These are phyloP conservation scores for Epinephelus coioides DNA, from an alignment of 2,797 vertebrate genomes.

Conservation along the genomic window DNA sequence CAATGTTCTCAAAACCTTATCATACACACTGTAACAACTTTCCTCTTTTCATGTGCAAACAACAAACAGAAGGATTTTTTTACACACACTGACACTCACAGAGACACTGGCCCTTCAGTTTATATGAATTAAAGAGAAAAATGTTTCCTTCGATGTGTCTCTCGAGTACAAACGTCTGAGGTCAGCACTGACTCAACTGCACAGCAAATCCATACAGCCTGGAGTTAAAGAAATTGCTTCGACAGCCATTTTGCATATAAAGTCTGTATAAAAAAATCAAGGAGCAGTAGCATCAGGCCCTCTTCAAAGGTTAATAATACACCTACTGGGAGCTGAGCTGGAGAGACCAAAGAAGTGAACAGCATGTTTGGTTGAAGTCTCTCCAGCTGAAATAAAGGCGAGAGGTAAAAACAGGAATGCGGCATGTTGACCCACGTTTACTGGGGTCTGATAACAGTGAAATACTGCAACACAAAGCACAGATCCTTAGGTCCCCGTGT, in stretches of 20 bases:
- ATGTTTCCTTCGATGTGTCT: conserved; percentile 59
- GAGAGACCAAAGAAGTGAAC: conserved; percentile 55
- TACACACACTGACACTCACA: conserved; percentile 58
- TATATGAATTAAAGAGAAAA: conserved; percentile 54
- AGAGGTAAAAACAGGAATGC: conserved; percentile 74
- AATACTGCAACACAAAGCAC: conserved; percentile 47
- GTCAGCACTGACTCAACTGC: conserved; percentile 54
- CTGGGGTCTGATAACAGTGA: conserved; percentile 68
- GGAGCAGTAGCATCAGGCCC: conserved; percentile 57
- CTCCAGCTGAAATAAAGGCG: conserved; percentile 68
- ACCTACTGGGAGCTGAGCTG: conserved; percentile 56
- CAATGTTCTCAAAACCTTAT: conserved; percentile 65
- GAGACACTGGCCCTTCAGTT: conserved; percentile 69
- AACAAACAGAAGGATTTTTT: conserved; percentile 60
- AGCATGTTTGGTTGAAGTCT: conserved; percentile 63
- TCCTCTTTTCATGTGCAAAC: conserved; percentile 70
- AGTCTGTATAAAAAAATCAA: conserved; percentile 76
- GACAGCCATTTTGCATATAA: conserved; percentile 80
- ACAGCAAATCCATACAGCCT: conserved; percentile 53
- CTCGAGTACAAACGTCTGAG: conserved; percentile 67
- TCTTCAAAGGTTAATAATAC: conserved; percentile 51
- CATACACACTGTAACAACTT: conserved; percentile 65
- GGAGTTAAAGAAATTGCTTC: conserved; percentile 57
- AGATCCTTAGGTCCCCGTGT: conserved; percentile 18
- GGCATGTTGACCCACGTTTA: conserved; percentile 51